These are phyloP conservation scores for Sphecodes monilicornis DNA, from an alignment of 2,888 invertebrate species.

Conservation along the genomic window DNA sequence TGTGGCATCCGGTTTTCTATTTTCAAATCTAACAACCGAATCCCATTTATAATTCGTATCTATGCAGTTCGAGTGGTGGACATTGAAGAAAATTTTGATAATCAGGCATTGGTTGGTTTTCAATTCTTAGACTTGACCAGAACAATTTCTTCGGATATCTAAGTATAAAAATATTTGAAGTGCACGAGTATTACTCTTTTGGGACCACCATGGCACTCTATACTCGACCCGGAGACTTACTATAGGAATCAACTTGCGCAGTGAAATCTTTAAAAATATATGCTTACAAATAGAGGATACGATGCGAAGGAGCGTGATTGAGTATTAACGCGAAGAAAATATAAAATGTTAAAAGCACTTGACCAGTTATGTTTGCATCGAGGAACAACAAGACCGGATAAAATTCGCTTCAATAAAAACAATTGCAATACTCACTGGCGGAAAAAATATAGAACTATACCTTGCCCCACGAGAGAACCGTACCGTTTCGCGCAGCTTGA, in stretches of 20 bases:
- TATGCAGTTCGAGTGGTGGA: background rate
- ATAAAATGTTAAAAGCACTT: background rate
- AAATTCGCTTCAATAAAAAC: background rate
- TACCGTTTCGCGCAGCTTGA: no score
- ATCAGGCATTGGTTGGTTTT: background rate
- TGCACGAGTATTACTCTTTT: slow-evolving; percentile 33
- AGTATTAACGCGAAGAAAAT: background rate
- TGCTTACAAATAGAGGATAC: slow-evolving; percentile 6
- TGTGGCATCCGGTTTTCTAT: background rate
- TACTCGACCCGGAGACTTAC: slow-evolving; percentile 8
- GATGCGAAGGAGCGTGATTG: slow-evolving; percentile 3
- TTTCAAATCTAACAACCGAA: slow-evolving; percentile 28
- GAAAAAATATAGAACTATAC: background rate
- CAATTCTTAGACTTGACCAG: slow-evolving; percentile 14
- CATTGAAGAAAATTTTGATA: background rate
- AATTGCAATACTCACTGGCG: background rate
- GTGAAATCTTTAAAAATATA: slow-evolving; percentile 10
- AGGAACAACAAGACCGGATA: background rate
- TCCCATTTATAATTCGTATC: background rate
- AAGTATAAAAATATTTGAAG: slow-evolving; percentile 20
- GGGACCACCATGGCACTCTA: slow-evolving; percentile 32
- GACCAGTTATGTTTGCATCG: background rate
- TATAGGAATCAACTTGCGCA: slow-evolving; percentile 32
- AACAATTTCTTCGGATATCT: background rate
- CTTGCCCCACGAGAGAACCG: no score